phyloP scores from a whole-genome alignment of 2,113 vertebrate genomes.

The Pollimyrus isidori region DNA sequence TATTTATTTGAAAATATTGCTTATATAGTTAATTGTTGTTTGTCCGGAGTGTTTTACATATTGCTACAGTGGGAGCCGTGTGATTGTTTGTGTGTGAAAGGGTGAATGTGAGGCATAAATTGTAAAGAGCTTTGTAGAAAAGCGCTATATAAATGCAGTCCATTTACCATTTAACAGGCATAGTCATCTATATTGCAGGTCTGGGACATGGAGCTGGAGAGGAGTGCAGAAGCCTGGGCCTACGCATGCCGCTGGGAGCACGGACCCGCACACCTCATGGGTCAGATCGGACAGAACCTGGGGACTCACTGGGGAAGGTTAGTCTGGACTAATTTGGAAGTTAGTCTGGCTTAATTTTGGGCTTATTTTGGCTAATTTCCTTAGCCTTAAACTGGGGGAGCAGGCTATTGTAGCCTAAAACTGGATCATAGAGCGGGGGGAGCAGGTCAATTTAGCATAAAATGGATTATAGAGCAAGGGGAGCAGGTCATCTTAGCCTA shows the following conservation, averaged over 20 bases:
- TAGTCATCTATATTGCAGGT: slow-evolving; percentile 52
- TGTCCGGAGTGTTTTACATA: background rate
- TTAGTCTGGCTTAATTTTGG: background rate
- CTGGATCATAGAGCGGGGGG: background rate
- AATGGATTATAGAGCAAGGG: background rate
- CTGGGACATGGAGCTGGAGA: slow-evolving; percentile 88
- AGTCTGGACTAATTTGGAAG: slow-evolving; percentile 1
- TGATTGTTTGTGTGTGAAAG: no score
- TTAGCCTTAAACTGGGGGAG: background rate
- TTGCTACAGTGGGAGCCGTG: background rate
- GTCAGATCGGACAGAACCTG: slow-evolving; percentile 93
- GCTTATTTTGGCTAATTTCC: background rate
- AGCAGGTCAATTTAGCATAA: background rate
- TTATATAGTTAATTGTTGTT: background rate
- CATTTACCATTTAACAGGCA: background rate
- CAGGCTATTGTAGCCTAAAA: background rate
- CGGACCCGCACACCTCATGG: slow-evolving; percentile 83
- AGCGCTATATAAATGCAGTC: no score
- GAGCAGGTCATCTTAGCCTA: background rate
- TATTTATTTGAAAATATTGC: background rate
- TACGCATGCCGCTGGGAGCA: slow-evolving; percentile 87
- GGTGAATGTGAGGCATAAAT: no score
- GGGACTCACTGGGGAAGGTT: slow-evolving; percentile 97
- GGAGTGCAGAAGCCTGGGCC: slow-evolving; percentile 90
- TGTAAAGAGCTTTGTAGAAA: no score